Base-by-base conservation (phyloP, 2,113 vertebrate species). In the Recurvirostra avosetta region DNA sequence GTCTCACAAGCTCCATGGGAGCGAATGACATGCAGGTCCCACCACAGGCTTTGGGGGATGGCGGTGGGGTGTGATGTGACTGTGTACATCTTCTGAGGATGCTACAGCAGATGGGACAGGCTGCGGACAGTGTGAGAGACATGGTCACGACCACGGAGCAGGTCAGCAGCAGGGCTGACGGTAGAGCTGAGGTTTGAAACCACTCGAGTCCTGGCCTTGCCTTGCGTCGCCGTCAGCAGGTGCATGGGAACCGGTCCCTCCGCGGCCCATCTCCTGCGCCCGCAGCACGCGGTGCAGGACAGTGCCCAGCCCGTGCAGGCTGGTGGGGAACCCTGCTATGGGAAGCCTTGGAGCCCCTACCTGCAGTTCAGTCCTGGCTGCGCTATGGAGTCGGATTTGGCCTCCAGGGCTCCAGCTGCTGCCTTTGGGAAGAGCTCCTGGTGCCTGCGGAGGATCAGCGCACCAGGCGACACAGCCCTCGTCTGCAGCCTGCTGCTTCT, bases 171-270 rank as follows among this genome's bases (percentile, higher is more conserved):
- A 38, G 22, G 62, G 41, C 49, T 71, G 56, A 23, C 3, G 34
- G 52, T 7, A 12, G 32, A 11, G n/a, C 77, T 34, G 61, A 25
- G 30, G n/a, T 52, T 9, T 45, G 62, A 32, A 20, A 12, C 12
- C 13, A 38, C 38, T 3, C 0, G 0, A 23, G 14, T 21, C 45
- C 45, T 47, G 41, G 22, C 61, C 47, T 47, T 38, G n/a, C 11
- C 12, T 9, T 9, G 34, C 0, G 0, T 29, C 1, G 1, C 50
- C 0, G 2, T 11, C 1, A 7, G 41, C 4, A 1, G 36, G 53
- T 14, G 15, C 13, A 19, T n/a, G 63, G 36, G n/a, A 61, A 45
- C 53, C 1, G 11, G 43, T 50, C 45, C 34, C 38, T 9, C 49
- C 1, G 1, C 75, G 38, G 82, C 13, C 13, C 3, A 2, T 43